Evolutionary conservation across 2,888 invertebrate species (phyloP).

Genomic region (Eupithecia centaureata): DNA sequence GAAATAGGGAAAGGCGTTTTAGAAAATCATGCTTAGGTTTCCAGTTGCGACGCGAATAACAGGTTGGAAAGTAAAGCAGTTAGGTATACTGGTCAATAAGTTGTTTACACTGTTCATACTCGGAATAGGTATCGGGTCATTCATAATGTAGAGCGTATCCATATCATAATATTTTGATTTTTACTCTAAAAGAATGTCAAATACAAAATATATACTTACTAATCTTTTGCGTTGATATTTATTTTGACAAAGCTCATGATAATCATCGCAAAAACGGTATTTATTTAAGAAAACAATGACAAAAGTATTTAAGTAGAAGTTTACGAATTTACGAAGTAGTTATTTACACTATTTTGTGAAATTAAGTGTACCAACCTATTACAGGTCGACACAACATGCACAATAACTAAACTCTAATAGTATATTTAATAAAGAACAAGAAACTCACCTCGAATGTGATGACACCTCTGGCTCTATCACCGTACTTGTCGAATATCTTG

Average conservation of each 20-base stretch:
- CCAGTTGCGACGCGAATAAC: constrained; percentile 47
- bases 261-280: background rate
- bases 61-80: constrained; percentile 42
- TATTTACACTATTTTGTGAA: too few species aligned
- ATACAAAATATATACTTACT: constrained; percentile 1
- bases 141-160: constrained; percentile 5
- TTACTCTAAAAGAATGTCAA: constrained; percentile 1
- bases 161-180: constrained; percentile 13
- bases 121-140: background rate
- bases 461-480: constrained; percentile 71
- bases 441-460: constrained; percentile 83
- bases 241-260: background rate
- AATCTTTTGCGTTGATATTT: background rate
- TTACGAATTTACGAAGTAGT: too few species aligned
- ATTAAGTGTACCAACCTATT: too few species aligned
- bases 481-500: constrained; percentile 84
- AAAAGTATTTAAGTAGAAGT: background rate
- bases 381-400: too few species aligned
- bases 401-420: too few species aligned
- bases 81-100: constrained; percentile 12
- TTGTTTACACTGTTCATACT: constrained; percentile 8
- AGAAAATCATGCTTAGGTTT: constrained; percentile 55
- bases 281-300: background rate
- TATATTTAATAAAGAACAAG: background rate
- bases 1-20: constrained; percentile 68